Evolutionary conservation across 1,140 invertebrate genomes (phyloP).

Genomic region (Luehdorfia chinensis): DNA sequence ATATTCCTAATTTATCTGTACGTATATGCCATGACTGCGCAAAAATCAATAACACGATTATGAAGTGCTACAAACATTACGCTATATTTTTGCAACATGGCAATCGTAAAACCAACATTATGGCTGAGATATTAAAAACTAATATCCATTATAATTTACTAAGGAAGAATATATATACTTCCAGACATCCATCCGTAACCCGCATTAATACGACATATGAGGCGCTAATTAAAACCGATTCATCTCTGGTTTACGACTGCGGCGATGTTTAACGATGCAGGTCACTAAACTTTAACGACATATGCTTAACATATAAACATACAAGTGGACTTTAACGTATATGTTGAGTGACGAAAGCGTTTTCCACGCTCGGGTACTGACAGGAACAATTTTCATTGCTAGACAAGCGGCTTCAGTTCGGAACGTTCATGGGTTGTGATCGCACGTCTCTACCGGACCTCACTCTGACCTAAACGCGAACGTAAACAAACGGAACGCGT

Average conservation of each 20-base stretch:
- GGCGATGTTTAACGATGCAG: constrained; percentile 11
- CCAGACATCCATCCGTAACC: constrained; percentile 4
- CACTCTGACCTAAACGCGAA: background rate
- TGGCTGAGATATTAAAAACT: constrained; percentile 3
- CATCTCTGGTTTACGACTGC: constrained; percentile 12
- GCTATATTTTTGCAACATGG: background rate
- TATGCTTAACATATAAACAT: constrained; percentile 13
- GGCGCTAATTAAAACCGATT: constrained; percentile 15
- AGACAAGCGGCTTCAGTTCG: constrained; percentile 18
- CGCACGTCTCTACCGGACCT: background rate
- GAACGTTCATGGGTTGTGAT: background rate
- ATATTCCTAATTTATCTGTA: constrained; percentile 1
- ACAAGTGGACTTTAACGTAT: background rate
- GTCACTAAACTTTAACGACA: constrained; percentile 15
- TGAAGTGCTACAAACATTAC: background rate
- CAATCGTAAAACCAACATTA: background rate
- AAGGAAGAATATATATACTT: background rate
- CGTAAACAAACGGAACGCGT: constrained; percentile 9
- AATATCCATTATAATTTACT: constrained; percentile 1
- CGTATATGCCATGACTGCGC: background rate
- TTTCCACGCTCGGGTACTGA: constrained; percentile 37
- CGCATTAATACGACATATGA: background rate
- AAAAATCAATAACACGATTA: constrained; percentile 7
- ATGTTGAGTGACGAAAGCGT: constrained; percentile 31
- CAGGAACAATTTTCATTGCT: constrained; percentile 38